phyloP scores from a whole-genome alignment of 2,113 vertebrate species.

The Caretta caretta region DNA sequence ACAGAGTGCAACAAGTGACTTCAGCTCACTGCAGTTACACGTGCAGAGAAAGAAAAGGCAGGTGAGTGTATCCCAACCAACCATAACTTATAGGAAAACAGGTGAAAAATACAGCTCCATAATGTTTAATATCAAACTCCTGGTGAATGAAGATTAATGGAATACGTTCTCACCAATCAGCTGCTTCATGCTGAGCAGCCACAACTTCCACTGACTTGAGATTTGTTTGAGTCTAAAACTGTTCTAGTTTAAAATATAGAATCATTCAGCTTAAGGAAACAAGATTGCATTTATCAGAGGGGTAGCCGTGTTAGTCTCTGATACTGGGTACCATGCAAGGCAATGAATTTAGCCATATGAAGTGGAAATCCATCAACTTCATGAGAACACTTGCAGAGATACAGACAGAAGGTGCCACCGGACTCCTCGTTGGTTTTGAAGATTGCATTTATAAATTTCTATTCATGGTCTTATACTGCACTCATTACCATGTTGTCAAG shows the following conservation, averaged over 20 bases:
- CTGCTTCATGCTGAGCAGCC: not conserved
- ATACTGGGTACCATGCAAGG: no score
- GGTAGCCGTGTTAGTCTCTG: no score
- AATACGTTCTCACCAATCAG: not conserved
- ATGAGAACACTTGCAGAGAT: no score
- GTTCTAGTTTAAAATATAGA: not conserved
- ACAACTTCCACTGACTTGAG: not conserved
- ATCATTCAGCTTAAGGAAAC: not conserved
- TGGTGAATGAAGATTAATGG: not conserved
- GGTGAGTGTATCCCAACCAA: not conserved
- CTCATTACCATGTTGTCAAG: constrained; percentile 3
- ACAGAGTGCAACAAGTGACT: not conserved
- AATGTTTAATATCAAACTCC: not conserved
- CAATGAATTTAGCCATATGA: no score
- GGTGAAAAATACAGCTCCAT: not conserved
- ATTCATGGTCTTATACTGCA: not conserved
- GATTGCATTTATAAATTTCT: not conserved
- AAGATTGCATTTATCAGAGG: not conserved
- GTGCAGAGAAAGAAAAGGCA: not conserved
- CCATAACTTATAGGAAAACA: not conserved
- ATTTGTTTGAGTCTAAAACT: not conserved
- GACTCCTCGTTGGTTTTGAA: no score
- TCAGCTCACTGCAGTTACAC: not conserved
- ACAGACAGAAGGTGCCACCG: no score
- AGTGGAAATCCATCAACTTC: no score